Percentiles rank a stretch among this genome's conserved stretches.
Evolutionary conservation across 2,888 invertebrate genomes (phyloP).

Genomic region (Spatulosminthurus flaviceps): DNA sequence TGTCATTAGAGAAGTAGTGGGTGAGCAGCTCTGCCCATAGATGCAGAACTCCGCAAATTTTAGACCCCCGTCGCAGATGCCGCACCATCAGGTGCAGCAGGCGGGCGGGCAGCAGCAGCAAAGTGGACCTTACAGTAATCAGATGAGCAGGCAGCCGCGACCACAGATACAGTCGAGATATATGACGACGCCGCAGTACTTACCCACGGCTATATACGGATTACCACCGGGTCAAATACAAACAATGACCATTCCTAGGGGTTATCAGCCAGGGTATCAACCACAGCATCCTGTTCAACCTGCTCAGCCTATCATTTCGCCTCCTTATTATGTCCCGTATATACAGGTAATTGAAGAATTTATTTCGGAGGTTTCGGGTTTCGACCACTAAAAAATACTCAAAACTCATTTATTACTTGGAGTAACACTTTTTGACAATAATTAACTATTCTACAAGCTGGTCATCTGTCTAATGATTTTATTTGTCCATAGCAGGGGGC

Average conservation of each 20-base stretch:
- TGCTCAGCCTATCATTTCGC: not conserved
- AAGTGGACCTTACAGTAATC: constrained; percentile 19
- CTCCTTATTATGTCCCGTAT: not conserved
- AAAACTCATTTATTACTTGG: too few relatives aligned
- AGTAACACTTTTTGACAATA: too few relatives aligned
- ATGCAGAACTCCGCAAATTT: constrained; percentile 20
- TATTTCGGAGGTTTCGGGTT: too few relatives aligned
- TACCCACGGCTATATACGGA: too few relatives aligned
- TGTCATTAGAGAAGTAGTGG: not conserved
- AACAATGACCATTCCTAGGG: not conserved
- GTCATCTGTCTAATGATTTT: not conserved
- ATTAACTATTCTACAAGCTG: too few relatives aligned
- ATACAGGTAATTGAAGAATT: not conserved
- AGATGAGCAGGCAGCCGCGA: not conserved
- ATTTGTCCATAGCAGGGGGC: not conserved
- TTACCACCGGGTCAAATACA: not conserved
- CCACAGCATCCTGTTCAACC: constrained; percentile 24
- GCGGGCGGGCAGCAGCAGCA: constrained; percentile 10
- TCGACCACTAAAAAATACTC: too few relatives aligned
- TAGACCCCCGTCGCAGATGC: not conserved
- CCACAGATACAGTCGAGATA: not conserved
- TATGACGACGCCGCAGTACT: not conserved
- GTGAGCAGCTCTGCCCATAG: not conserved
- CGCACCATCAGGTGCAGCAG: not conserved
- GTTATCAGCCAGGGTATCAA: not conserved